These are phyloP conservation scores for Phalera bucephala DNA, from an alignment of 2,888 invertebrate genomes.

Conservation along the genomic window DNA sequence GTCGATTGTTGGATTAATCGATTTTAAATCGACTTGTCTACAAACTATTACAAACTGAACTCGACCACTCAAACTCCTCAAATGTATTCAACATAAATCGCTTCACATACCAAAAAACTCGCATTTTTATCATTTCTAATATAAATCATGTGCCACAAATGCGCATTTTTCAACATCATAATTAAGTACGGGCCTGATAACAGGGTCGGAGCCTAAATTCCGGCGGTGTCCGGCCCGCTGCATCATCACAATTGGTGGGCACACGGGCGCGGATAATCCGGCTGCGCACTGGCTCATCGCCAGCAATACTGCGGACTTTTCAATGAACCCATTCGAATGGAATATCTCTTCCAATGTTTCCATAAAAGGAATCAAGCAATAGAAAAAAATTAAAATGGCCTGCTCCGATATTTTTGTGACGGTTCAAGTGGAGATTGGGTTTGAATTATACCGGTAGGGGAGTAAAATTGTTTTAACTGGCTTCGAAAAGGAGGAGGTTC, in stretches of 20 bases:
- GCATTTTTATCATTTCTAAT: conserved; percentile 1
- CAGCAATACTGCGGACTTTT: conserved; percentile 81
- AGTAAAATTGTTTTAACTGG: too few relatives aligned
- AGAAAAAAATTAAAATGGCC: conserved; percentile 34
- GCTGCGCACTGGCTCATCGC: conserved; percentile 65
- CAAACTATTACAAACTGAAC: too few relatives aligned
- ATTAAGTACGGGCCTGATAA: conserved; percentile 53
- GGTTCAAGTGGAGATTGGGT: conserved; percentile 11
- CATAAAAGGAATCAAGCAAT: conserved; percentile 75
- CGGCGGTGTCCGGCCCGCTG: conserved; percentile 47
- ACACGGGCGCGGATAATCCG: conserved; percentile 72
- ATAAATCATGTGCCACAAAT: conserved; percentile 2
- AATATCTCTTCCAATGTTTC: conserved; percentile 78
- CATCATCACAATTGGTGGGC: conserved; percentile 74
- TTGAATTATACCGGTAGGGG: too few relatives aligned
- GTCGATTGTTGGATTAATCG: too few relatives aligned
- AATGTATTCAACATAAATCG: too few relatives aligned
- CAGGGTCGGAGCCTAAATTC: conserved; percentile 54
- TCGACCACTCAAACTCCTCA: too few relatives aligned
- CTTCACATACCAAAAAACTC: too few relatives aligned
- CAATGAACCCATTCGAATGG: conserved; percentile 77
- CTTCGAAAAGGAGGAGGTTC: too few relatives aligned
- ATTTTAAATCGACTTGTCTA: too few relatives aligned
- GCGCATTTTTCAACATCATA: conserved; percentile 31
- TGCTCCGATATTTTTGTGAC: conserved; percentile 39